Conservation (phyloP, 2,797 vertebrate genomes). For the Muscicapa comitata region DNA sequence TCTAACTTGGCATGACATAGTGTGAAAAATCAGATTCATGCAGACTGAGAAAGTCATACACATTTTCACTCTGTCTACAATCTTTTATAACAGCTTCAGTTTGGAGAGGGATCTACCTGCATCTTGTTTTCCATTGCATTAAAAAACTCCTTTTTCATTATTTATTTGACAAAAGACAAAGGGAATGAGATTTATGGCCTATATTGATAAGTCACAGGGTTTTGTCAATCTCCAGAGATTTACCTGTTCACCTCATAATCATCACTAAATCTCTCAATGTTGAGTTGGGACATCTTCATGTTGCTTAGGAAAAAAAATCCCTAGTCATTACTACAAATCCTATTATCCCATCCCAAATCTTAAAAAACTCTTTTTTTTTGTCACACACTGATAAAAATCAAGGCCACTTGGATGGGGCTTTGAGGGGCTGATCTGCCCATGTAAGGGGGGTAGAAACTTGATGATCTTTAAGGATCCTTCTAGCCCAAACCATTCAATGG, state of each 20-base stretch:
- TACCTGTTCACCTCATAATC: neutral
- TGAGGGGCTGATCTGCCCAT: neutral
- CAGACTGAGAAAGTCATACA: neutral
- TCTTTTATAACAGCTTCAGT: neutral
- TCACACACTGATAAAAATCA: neutral
- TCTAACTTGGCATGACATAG: neutral
- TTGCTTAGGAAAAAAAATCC: neutral
- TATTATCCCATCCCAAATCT: neutral
- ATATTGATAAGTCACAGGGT: neutral
- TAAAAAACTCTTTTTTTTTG: neutral
- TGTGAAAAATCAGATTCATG: conserved; percentile 39
- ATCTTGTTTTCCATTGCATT: neutral
- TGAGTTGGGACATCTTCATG: neutral
- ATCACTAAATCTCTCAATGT: neutral
- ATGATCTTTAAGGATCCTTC: neutral
- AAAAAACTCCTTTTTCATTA: neutral
- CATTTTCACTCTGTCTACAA: conserved; percentile 13
- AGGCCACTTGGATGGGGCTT: neutral
- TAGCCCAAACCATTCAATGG: neutral
- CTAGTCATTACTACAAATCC: neutral
- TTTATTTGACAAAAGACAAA: neutral
- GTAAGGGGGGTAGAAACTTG: fast-evolving
- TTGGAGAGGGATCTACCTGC: neutral
- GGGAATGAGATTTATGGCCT: neutral
- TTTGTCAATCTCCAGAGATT: neutral